Evolutionary conservation across 35 echinoderm and acorn worm genomes (phyloP).

Genomic region (Acanthaster planci): DNA sequence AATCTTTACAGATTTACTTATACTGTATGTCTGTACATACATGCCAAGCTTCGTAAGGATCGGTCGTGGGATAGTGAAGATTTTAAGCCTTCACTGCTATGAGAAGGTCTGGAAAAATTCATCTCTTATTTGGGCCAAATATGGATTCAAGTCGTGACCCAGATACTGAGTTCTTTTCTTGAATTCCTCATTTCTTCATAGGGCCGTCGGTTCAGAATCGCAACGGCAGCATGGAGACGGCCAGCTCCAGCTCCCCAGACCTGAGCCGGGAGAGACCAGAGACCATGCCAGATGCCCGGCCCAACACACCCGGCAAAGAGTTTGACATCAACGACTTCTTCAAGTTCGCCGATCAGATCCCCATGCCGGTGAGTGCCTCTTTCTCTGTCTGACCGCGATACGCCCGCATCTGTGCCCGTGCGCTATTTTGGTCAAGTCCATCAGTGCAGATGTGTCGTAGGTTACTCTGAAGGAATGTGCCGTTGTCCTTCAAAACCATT

Average conservation of each 20-base stretch:
- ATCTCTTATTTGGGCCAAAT: no score
- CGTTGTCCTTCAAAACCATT: no score
- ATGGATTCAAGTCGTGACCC: no score
- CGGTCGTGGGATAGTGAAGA: no score
- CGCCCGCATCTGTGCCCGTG: no score
- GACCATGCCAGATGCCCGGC: not conserved
- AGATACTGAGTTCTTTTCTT: no score
- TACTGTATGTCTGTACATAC: no score
- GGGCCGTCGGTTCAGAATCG: conserved; percentile 62
- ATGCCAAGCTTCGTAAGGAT: no score
- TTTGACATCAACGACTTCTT: conserved; percentile 99
- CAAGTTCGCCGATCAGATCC: conserved; percentile 62
- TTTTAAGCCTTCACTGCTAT: no score
- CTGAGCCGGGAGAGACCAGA: conserved; percentile 27
- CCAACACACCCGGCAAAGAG: conserved; percentile 46
- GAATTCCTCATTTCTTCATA: not conserved
- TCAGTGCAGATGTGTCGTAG: not conserved
- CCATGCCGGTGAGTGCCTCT: conserved; percentile 66
- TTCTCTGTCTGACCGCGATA: not conserved
- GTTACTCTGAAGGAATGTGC: no score
- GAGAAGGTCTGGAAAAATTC: no score
- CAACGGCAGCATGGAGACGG: conserved; percentile 68
- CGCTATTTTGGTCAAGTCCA: not conserved
- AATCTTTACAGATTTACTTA: no score
- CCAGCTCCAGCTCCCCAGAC: conserved; percentile 58